phyloP scores from a whole-genome alignment of 1,140 invertebrate species.

The Octopus bimaculoides region DNA sequence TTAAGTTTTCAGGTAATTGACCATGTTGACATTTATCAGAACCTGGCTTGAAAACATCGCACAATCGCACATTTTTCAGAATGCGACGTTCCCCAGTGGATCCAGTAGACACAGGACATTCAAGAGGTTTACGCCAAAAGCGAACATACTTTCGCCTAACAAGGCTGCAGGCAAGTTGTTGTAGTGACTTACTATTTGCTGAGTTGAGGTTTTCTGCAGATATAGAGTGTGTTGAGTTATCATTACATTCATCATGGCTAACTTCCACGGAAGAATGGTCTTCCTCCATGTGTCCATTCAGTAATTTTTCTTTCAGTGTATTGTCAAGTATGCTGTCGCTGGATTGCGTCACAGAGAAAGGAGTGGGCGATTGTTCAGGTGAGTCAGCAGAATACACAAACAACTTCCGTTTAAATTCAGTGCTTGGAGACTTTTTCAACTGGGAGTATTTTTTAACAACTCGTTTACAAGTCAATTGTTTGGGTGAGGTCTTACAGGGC shows the following conservation, averaged over 20 bases:
- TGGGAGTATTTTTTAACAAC: not conserved
- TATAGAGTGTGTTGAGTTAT: not conserved
- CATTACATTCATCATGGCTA: not conserved
- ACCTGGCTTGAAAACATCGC: constrained; percentile 6
- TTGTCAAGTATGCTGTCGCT: not conserved
- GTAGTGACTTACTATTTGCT: not conserved
- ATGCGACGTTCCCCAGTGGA: not conserved
- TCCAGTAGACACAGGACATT: not conserved
- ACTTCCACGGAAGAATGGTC: not conserved
- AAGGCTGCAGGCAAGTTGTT: not conserved
- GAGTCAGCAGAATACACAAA: not conserved
- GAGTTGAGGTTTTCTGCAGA: not conserved
- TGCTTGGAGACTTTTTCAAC: not conserved
- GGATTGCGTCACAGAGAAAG: not conserved
- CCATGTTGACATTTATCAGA: not conserved
- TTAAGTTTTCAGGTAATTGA: not conserved
- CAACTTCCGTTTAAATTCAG: not conserved
- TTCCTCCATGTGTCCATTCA: not conserved
- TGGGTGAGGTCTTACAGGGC: not conserved
- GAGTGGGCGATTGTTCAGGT: not conserved
- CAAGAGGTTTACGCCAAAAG: not conserved
- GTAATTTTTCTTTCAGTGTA: not conserved
- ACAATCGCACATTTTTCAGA: not conserved
- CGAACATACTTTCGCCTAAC: not conserved
- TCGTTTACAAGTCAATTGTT: not conserved